Evolutionary conservation across 2,888 invertebrate species (phyloP).

Genomic region (Drosophila niveifrons): DNA sequence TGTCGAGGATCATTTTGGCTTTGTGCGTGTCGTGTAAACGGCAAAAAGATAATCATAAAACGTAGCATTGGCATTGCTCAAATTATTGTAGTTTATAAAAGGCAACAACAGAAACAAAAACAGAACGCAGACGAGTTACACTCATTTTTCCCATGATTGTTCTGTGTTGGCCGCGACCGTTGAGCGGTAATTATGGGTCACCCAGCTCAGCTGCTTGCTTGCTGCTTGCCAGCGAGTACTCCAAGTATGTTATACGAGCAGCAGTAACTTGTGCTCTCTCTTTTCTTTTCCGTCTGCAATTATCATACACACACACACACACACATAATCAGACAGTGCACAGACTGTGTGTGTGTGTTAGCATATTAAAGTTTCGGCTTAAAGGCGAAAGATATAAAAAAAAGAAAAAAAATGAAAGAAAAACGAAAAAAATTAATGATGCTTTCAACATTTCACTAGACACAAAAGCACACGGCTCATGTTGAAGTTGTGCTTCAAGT

Average conservation of each 20-base stretch:
- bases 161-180: slow-evolving; percentile 59
- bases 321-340: background rate
- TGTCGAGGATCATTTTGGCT: slow-evolving; percentile 4
- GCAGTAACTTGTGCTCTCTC: slow-evolving; percentile 32
- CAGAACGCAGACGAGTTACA: slow-evolving; percentile 37
- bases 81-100: slow-evolving; percentile 70
- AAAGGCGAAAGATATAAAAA: slow-evolving; percentile 62
- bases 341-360: slow-evolving; percentile 12
- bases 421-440: slow-evolving; percentile 65
- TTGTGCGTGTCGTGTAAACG: slow-evolving; percentile 67
- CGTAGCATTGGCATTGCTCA: slow-evolving; percentile 74
- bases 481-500: slow-evolving; percentile 52
- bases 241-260: slow-evolving; percentile 12
- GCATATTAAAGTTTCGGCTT: slow-evolving; percentile 59
- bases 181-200: slow-evolving; percentile 79
- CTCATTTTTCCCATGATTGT: slow-evolving; percentile 79
- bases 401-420: slow-evolving; percentile 43
- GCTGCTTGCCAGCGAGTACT: background rate
- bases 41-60: slow-evolving; percentile 74
- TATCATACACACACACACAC: slow-evolving; percentile 53
- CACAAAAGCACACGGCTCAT: slow-evolving; percentile 55
- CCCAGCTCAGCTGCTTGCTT: slow-evolving; percentile 46
- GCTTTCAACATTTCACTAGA: slow-evolving; percentile 79
- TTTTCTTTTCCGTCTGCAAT: slow-evolving; percentile 65
- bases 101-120: slow-evolving; percentile 23